Evolutionary conservation across 2,113 vertebrate species (phyloP).

Genomic region (Nothoprocta pentlandii): DNA sequence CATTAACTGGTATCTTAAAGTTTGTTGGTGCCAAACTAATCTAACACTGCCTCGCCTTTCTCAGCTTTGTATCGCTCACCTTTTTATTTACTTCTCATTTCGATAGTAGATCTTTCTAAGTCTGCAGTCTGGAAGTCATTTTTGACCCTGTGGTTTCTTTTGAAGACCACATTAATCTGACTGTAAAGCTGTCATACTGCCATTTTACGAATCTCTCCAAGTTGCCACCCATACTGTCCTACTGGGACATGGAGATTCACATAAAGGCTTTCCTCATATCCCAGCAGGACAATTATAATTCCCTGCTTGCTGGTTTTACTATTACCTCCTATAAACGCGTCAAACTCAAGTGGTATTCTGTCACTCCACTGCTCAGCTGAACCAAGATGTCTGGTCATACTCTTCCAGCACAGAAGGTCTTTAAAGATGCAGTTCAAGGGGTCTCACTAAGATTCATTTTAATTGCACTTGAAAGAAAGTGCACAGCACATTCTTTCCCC

Average conservation of each 20-base stretch:
- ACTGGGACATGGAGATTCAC: constrained; percentile 63
- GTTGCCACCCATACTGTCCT: constrained; percentile 67
- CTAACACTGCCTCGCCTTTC: not conserved
- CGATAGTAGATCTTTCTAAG: constrained; percentile 49
- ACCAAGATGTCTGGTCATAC: constrained; percentile 29
- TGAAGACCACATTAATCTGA: constrained; percentile 66
- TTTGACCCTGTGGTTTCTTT: constrained; percentile 69
- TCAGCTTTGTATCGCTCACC: not conserved
- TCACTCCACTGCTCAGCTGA: constrained; percentile 57
- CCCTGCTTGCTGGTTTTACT: constrained; percentile 61
- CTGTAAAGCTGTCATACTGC: constrained; percentile 75
- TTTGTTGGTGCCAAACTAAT: not conserved
- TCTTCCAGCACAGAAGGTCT: constrained; percentile 35
- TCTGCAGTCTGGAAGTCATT: constrained; percentile 54
- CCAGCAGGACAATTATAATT: constrained; percentile 74
- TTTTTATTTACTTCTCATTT: constrained; percentile 26
- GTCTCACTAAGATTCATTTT: not conserved
- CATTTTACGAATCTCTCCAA: constrained; percentile 63
- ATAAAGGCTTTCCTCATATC: constrained; percentile 70
- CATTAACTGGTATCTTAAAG: not conserved
- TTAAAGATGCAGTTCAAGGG: not conserved
- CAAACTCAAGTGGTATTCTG: constrained; percentile 41
- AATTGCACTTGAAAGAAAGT: not conserved
- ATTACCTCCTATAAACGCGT: constrained; percentile 62
- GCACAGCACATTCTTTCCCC: not conserved